Evolutionary conservation across 2,797 vertebrate genomes (phyloP).

Genomic region (Hafferia zeledoni): DNA sequence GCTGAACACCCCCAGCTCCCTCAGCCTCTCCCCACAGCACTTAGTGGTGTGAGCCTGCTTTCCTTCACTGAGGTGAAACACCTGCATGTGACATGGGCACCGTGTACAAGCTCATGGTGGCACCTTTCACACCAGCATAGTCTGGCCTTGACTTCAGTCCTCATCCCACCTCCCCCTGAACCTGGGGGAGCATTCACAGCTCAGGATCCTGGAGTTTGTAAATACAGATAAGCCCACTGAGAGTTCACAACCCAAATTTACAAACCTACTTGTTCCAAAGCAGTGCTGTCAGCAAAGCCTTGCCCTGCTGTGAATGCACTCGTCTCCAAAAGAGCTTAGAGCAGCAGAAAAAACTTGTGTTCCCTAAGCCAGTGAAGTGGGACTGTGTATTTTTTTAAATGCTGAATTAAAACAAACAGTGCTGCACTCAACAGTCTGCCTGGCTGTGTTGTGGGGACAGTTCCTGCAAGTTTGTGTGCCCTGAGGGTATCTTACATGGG

Average conservation of each 20-base stretch:
- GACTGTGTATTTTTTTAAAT: not conserved
- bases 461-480: not conserved
- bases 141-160: fast-evolving
- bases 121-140: not conserved
- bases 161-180: fast-evolving
- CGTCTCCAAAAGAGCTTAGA: not conserved
- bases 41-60: not conserved
- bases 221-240: not conserved
- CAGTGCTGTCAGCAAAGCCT: conserved; percentile 13
- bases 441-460: not conserved
- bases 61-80: not conserved
- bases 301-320: not conserved
- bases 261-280: not conserved
- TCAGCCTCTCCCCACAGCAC: too few species aligned
- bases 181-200: not conserved
- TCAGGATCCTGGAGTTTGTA: not conserved
- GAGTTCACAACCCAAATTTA: not conserved
- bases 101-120: not conserved
- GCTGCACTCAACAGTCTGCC: not conserved
- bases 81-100: not conserved
- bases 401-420: conserved; percentile 15
- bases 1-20: too few species aligned
- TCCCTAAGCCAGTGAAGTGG: not conserved
- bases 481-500: not conserved
- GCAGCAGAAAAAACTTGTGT: conserved; percentile 17